phyloP scores from a whole-genome alignment of 2,113 vertebrate species.

The Miniopterus natalensis region DNA sequence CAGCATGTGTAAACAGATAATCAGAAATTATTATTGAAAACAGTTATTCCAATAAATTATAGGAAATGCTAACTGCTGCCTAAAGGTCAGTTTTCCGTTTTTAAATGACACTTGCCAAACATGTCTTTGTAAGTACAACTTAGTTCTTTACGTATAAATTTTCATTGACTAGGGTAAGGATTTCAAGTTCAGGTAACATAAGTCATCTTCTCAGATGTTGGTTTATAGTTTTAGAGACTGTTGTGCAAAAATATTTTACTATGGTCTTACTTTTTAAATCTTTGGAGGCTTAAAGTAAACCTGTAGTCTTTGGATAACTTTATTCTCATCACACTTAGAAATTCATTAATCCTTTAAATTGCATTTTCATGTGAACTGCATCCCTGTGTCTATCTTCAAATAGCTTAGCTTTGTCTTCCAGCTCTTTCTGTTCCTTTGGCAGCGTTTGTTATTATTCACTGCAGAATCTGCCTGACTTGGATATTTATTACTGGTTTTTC shows the following conservation, averaged over 20 bases:
- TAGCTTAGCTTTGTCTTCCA: neutral
- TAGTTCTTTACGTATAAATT: neutral
- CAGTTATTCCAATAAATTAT: neutral
- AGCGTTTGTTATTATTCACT: neutral
- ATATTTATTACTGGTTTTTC: slow-evolving; percentile 47
- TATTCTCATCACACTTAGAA: slow-evolving; percentile 44
- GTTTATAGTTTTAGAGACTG: slow-evolving; percentile 2
- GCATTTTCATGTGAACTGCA: slow-evolving; percentile 21
- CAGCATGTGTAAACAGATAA: neutral
- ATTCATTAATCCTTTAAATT: slow-evolving; percentile 5
- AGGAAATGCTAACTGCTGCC: neutral
- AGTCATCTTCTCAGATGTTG: neutral
- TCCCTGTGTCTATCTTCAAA: neutral
- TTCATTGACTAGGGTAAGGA: neutral
- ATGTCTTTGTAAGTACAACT: slow-evolving; percentile 35
- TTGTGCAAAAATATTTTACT: slow-evolving; percentile 7
- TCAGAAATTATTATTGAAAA: neutral
- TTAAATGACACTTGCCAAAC: neutral
- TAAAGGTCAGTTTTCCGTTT: slow-evolving; percentile 5
- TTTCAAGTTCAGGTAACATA: slow-evolving; percentile 39
- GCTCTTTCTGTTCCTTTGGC: slow-evolving; percentile 36
- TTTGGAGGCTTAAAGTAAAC: neutral
- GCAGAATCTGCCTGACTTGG: slow-evolving; percentile 50
- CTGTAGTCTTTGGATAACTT: slow-evolving; percentile 18
- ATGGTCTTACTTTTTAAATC: neutral